A percentile compares a stretch with the other conserved stretches of the same genome.
These are phyloP conservation scores for Sarcophaga variegata DNA, from an alignment of 2,888 invertebrate genomes.

Conservation along the genomic window DNA sequence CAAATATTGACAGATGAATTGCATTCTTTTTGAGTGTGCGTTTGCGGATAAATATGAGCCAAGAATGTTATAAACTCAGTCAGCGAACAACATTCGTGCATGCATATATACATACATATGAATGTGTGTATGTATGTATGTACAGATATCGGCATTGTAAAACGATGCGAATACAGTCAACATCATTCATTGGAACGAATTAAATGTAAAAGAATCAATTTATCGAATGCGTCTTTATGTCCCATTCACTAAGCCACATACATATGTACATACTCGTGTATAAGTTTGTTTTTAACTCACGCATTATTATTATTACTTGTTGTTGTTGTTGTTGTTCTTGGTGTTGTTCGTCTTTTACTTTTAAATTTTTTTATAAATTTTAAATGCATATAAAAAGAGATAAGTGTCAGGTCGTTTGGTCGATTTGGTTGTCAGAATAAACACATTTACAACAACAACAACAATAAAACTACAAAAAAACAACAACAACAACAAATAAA, in stretches of 20 bases:
- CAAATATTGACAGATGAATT: slow-evolving; percentile 72
- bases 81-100: background rate
- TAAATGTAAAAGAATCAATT: slow-evolving; percentile 71
- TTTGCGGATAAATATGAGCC: slow-evolving; percentile 36
- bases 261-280: background rate
- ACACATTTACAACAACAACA: background rate
- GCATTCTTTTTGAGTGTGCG: slow-evolving; percentile 66
- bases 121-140: background rate
- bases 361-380: slow-evolving; percentile 59
- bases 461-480: no score
- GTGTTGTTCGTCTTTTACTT: slow-evolving; percentile 39
- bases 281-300: slow-evolving; percentile 10
- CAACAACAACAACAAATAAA: no score
- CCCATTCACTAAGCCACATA: background rate
- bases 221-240: slow-evolving; percentile 53
- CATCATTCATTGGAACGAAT: slow-evolving; percentile 64
- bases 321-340: slow-evolving; percentile 34
- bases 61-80: background rate
- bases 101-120: background rate
- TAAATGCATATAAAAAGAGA: slow-evolving; percentile 73
- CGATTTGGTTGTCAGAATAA: slow-evolving; percentile 65
- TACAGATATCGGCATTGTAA: background rate
- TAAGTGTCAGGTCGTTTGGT: slow-evolving; percentile 72
- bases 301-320: background rate
- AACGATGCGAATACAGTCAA: background rate